These are phyloP conservation scores for Pogona vitticeps DNA, from an alignment of 2,113 vertebrate genomes.

Conservation along the genomic window DNA sequence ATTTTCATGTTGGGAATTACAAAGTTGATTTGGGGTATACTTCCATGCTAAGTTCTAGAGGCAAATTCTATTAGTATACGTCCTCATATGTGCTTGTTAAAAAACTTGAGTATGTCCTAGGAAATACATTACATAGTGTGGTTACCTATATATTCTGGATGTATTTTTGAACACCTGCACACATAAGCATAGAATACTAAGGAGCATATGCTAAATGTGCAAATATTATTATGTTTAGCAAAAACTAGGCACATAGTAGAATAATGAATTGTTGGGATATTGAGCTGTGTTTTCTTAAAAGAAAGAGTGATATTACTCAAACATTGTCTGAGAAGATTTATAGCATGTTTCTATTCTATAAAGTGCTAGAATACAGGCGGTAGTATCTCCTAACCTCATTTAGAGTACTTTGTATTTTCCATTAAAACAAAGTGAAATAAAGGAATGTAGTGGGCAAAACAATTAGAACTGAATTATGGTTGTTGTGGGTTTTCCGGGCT, in stretches of 20 bases:
- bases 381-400: constrained; percentile 5
- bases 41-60: too few species aligned
- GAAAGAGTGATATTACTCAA: background rate
- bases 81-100: background rate
- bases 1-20: too few species aligned
- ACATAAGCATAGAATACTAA: constrained; percentile 11
- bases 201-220: background rate
- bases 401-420: background rate
- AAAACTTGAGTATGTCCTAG: background rate
- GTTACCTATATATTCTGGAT: rapidly evolving
- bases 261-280: background rate
- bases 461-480: background rate
- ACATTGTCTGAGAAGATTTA: background rate
- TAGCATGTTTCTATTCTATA: background rate
- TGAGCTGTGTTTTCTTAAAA: background rate
- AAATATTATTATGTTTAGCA: background rate
- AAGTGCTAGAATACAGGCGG: background rate
- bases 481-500: too few species aligned
- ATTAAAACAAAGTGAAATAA: constrained; percentile 19
- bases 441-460: background rate
- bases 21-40: too few species aligned
- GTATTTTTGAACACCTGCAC: background rate
- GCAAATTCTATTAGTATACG: too few species aligned
- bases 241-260: background rate
- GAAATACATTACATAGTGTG: background rate